Percentiles rank a stretch among this genome's conserved stretches.
phyloP scores from a whole-genome alignment of 2,113 vertebrate species.

The Planiliza haematocheilus region DNA sequence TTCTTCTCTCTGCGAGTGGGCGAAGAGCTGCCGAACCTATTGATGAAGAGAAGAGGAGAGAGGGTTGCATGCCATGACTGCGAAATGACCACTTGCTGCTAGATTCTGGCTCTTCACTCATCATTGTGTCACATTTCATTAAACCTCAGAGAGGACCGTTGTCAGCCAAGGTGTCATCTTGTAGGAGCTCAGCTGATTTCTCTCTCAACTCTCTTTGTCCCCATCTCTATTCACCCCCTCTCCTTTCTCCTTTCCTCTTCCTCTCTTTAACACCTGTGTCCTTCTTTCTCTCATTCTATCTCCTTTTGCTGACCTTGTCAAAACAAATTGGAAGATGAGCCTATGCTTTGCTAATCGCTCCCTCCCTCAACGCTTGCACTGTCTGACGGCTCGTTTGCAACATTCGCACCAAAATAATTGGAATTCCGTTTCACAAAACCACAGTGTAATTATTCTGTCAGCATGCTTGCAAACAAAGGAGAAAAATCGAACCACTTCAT shows the following conservation, averaged over 20 bases:
- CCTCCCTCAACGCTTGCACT: neutral
- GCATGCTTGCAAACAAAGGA: neutral
- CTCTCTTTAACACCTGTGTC: constrained; percentile 75
- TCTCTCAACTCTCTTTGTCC: constrained; percentile 14
- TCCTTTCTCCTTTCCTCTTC: constrained; percentile 50
- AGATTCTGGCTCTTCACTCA: neutral
- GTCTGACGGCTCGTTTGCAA: constrained; percentile 35
- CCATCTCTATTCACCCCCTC: neutral
- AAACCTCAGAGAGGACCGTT: constrained; percentile 9
- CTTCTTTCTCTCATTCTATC: constrained; percentile 72
- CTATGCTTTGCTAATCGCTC: constrained; percentile 27
- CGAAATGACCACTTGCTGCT: constrained; percentile 16
- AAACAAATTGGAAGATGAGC: constrained; percentile 30
- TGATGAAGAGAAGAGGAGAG: constrained; percentile 38
- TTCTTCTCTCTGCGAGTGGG: constrained; percentile 94
- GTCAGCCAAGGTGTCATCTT: constrained; percentile 16
- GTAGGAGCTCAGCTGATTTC: constrained; percentile 9
- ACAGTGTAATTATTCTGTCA: constrained; percentile 40
- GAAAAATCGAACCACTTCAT: constrained; percentile 39
- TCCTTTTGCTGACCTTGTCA: constrained; percentile 45
- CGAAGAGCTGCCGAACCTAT: constrained; percentile 92
- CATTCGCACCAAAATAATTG: constrained; percentile 38
- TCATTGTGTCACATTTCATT: constrained; percentile 5
- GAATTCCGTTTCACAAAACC: constrained; percentile 25
- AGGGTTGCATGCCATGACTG: constrained; percentile 11